These are phyloP conservation scores for Halocaridina rubra DNA, from an alignment of 2,888 invertebrate species.

Conservation along the genomic window DNA sequence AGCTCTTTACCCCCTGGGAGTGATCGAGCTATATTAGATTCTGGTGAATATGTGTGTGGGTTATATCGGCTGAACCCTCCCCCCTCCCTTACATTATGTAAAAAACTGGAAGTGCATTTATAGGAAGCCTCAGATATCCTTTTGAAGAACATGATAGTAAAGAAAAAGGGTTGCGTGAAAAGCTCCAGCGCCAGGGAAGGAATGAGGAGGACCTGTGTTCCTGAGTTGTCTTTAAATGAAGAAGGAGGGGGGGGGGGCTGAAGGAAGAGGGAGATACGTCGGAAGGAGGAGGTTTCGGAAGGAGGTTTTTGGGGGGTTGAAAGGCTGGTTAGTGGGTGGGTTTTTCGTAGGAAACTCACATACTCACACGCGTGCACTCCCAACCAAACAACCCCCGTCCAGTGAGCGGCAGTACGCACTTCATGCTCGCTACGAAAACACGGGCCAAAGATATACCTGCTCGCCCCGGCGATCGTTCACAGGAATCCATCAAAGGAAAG, in stretches of 20 bases:
- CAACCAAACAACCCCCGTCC: not conserved
- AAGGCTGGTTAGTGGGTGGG: not conserved
- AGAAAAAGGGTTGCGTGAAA: not conserved
- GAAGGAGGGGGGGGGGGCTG: not conserved
- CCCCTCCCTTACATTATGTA: no score
- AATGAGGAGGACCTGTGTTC: no score
- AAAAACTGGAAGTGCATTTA: no score
- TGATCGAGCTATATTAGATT: no score
- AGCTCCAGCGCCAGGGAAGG: no score
- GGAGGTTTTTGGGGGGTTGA: not conserved
- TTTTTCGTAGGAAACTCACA: not conserved
- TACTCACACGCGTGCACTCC: slow-evolving; percentile 21
- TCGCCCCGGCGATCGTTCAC: no score
- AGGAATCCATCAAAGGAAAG: no score
- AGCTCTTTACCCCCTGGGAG: no score
- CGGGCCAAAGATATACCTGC: slow-evolving; percentile 18
- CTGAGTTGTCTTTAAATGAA: not conserved
- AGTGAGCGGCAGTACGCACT: slow-evolving; percentile 54
- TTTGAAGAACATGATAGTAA: no score
- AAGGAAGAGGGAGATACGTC: not conserved
- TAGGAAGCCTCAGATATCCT: no score
- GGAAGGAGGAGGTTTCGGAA: not conserved
- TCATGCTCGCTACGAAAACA: slow-evolving; percentile 43
- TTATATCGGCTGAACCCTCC: no score
- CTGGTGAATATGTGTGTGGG: no score